A percentile compares a stretch with the other conserved stretches of the same genome.
These are phyloP conservation scores for Enteromius paludinosus DNA, from an alignment of 2,797 vertebrate genomes.

Conservation along the genomic window DNA sequence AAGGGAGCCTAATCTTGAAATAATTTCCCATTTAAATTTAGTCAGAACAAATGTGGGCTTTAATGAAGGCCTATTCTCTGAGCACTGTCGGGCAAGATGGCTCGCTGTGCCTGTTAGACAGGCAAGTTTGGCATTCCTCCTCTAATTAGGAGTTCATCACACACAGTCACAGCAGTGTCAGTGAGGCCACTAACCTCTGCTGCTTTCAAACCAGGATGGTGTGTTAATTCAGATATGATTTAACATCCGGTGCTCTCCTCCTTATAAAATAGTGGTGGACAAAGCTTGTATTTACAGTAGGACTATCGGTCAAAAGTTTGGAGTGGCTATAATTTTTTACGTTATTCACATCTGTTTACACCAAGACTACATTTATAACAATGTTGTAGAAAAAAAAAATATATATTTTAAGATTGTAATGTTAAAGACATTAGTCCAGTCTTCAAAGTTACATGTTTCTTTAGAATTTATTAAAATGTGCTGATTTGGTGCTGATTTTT, in stretches of 20 bases:
- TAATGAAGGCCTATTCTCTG: constrained; percentile 16
- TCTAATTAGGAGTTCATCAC: constrained; percentile 39
- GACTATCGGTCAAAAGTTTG: background rate
- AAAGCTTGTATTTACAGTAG: background rate
- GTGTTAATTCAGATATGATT: constrained; percentile 71
- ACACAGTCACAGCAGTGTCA: constrained; percentile 41
- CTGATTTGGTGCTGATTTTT: background rate
- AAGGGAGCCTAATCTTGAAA: constrained; percentile 12
- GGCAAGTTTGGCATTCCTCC: constrained; percentile 24
- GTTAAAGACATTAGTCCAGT: background rate
- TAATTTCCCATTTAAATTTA: constrained; percentile 28
- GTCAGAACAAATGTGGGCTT: constrained; percentile 27
- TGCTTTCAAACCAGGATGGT: constrained; percentile 64
- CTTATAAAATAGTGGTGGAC: background rate
- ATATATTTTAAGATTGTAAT: constrained; percentile 4
- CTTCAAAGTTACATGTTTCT: background rate
- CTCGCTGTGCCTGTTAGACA: constrained; percentile 24
- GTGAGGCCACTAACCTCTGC: constrained; percentile 49
- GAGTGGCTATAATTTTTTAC: background rate
- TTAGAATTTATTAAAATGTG: background rate
- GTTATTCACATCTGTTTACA: background rate
- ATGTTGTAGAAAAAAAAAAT: background rate
- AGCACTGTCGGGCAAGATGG: background rate
- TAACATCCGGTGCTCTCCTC: constrained; percentile 65
- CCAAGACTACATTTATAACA: background rate